Base-by-base conservation (phyloP, 2,797 vertebrate species). In the Valencia hispanica region DNA sequence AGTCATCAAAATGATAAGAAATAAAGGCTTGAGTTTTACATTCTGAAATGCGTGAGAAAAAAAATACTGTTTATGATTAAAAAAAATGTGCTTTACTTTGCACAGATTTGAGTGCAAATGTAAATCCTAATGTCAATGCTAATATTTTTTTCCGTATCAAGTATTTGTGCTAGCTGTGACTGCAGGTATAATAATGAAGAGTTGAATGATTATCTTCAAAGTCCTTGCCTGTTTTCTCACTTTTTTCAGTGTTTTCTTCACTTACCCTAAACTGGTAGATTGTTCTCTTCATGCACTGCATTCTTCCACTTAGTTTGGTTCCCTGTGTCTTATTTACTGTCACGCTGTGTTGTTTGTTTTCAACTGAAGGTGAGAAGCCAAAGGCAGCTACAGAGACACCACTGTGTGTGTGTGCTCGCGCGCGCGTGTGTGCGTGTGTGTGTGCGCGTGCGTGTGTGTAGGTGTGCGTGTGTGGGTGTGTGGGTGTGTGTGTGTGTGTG, bases 271-370 rank as follows among this genome's bases (percentile, higher is more conserved):
- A 84, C 11, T 71, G 50, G 48, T 51, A 68, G 36, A 68, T 32
- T 55, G 45, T 71, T 80, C 34, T 25, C 72, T 68, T 59, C 41
- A 27, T 51, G 48, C n/a, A 74, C 70, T 75, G 39, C 69, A 39
- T 65, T 75, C 59, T 55, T 59, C 6, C 78, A n/a, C 79, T 73
- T 73, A 27, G 45, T 75, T 78, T 73, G 55, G 2, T 79, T 50
- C 78, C 70, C 79, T 72, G 80, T 55, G 36, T 73, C 79, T 36
- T 80, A 50, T 79, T 84, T 72, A 79, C 77, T 72, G 45, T 86
- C 88, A 75, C 41, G 87, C 90, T 86, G 91, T 11, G 89, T 87
- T 93, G 87, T 91, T 92, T 91, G 79, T 92, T 90, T 92, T 83
- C 74, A 73, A 77, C 77, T 91, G 10, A 84, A 89, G 87, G 89